phyloP scores from a whole-genome alignment of 2,113 vertebrate species.

The Siphamia tubifer region DNA sequence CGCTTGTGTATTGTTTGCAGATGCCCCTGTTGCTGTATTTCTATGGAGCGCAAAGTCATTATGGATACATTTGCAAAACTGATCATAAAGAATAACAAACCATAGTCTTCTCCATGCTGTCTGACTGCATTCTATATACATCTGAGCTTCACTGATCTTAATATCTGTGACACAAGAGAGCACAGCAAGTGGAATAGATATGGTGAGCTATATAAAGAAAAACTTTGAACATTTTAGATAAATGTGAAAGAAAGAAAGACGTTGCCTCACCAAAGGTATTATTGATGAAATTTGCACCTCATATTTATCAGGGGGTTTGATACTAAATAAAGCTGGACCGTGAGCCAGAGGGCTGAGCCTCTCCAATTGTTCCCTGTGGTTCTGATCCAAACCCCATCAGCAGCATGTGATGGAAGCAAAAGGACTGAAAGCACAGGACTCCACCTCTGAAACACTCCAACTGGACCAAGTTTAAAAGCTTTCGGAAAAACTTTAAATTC shows the following conservation, averaged over 20 bases:
- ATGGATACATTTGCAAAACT: slow-evolving; percentile 63
- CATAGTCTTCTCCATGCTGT: slow-evolving; percentile 59
- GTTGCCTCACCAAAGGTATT: background rate
- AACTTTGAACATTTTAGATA: slow-evolving; percentile 12
- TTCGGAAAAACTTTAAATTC: too few relatives aligned
- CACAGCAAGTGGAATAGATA: background rate
- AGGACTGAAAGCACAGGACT: too few relatives aligned
- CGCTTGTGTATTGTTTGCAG: background rate
- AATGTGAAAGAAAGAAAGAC: slow-evolving; percentile 9
- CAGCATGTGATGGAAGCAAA: too few relatives aligned
- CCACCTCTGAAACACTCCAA: too few relatives aligned
- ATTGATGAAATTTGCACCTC: background rate
- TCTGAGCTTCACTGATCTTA: slow-evolving; percentile 52
- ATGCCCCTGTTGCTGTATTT: background rate
- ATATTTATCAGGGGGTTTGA: background rate
- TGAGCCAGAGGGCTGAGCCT: too few relatives aligned
- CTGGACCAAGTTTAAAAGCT: too few relatives aligned
- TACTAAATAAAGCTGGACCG: background rate
- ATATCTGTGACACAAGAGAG: slow-evolving; percentile 48
- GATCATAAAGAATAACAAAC: slow-evolving; percentile 64
- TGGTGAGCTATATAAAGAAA: slow-evolving; percentile 7
- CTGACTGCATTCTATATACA: slow-evolving; percentile 65
- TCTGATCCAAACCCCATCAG: too few relatives aligned
- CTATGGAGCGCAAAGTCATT: slow-evolving; percentile 3
- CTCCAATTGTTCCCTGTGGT: too few relatives aligned